Conservation (phyloP, 2,113 vertebrate genomes). For the Himantopus leucocephalus region DNA sequence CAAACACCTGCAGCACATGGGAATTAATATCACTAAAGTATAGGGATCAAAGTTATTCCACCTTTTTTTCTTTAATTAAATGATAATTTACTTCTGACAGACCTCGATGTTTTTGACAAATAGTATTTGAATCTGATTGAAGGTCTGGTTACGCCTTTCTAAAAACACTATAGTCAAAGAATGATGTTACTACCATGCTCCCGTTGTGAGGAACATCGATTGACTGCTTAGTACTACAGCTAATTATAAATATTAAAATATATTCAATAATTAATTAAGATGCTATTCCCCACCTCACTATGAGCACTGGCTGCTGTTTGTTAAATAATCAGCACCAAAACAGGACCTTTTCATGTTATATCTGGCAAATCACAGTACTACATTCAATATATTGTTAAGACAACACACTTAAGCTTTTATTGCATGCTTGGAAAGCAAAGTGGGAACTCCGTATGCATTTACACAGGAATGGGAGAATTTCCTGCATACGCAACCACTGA, state of each 20-base stretch:
- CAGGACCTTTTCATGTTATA: conserved; percentile 5
- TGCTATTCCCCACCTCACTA: neutral
- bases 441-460: neutral
- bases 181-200: conserved; percentile 40
- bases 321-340: conserved; percentile 25
- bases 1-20: conserved; percentile 54
- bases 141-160: conserved; percentile 66
- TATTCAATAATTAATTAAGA: conserved; percentile 58
- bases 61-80: conserved; percentile 63
- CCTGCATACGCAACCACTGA: neutral
- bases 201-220: conserved; percentile 43
- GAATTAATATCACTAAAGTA: conserved; percentile 69
- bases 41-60: conserved; percentile 67
- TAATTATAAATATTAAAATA: conserved; percentile 63
- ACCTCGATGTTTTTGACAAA: conserved; percentile 70
- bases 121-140: conserved; percentile 66
- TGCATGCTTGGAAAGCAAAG: neutral
- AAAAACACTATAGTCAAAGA: conserved; percentile 67
- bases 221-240: conserved; percentile 30
- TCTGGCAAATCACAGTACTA: neutral
- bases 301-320: neutral
- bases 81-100: conserved; percentile 66
- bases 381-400: neutral
- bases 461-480: neutral
- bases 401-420: neutral